A percentile compares a stretch with the other conserved stretches of the same genome.
phyloP scores from a whole-genome alignment of 2,888 invertebrate species.

The Formica aserva region DNA sequence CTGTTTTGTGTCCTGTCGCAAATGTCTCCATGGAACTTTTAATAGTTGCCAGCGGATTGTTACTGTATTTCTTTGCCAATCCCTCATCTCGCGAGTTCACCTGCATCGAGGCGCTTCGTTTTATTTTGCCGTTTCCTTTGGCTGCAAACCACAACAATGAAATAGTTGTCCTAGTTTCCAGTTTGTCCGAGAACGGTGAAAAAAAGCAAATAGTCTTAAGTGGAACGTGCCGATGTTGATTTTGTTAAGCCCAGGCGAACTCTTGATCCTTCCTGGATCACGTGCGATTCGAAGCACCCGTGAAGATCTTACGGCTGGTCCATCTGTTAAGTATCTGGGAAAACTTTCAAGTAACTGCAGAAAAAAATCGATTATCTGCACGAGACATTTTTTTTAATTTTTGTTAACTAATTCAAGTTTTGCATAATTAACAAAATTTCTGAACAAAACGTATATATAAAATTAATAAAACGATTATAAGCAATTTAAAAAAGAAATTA shows the following conservation, averaged over 20 bases:
- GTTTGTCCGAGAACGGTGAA: slow-evolving; percentile 36
- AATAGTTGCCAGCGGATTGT: slow-evolving; percentile 30
- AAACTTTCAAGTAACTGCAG: neutral
- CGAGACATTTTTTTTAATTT: neutral
- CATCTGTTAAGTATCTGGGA: neutral
- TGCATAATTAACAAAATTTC: neutral
- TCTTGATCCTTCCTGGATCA: neutral
- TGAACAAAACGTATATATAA: neutral
- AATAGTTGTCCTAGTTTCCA: slow-evolving; percentile 52
- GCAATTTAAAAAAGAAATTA: neutral
- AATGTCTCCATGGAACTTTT: slow-evolving; percentile 36
- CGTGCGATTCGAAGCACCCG: neutral
- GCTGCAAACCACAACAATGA: slow-evolving; percentile 22
- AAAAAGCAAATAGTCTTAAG: slow-evolving; percentile 66
- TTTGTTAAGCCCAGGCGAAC: slow-evolving; percentile 45
- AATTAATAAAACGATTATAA: slow-evolving; percentile 1
- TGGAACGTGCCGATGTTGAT: slow-evolving; percentile 61
- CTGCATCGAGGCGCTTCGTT: slow-evolving; percentile 16
- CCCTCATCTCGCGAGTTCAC: slow-evolving; percentile 23
- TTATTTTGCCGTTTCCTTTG: neutral
- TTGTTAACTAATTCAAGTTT: neutral
- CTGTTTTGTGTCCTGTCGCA: slow-evolving; percentile 19
- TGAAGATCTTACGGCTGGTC: neutral
- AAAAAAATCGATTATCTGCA: neutral
- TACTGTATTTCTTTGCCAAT: slow-evolving; percentile 19